Percentiles rank a stretch among this genome's conserved stretches.
Evolutionary conservation across 2,888 invertebrate genomes (phyloP).

Genomic region (Himalopsyche anomala): DNA sequence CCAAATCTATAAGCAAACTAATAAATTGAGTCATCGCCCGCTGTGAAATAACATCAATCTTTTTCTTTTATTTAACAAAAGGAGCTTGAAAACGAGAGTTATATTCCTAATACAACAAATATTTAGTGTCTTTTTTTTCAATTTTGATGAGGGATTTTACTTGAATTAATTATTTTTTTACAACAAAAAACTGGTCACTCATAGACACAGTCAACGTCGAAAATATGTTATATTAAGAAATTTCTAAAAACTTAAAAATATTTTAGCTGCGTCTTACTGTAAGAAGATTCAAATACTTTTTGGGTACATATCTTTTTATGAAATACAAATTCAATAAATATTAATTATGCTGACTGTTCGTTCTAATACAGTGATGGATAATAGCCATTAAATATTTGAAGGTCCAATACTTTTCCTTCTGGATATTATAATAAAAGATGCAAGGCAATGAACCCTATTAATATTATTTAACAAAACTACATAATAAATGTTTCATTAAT

Average conservation of each 20-base stretch:
- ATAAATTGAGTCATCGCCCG: neutral
- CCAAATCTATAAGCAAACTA: neutral
- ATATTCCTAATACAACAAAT: neutral
- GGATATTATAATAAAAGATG: neutral
- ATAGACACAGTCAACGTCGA: too few relatives aligned
- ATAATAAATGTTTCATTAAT: neutral
- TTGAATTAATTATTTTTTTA: too few relatives aligned
- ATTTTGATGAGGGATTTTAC: too few relatives aligned
- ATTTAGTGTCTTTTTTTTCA: neutral
- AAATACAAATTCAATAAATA: too few relatives aligned
- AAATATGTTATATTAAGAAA: too few relatives aligned
- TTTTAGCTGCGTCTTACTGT: too few relatives aligned
- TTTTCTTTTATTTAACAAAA: neutral
- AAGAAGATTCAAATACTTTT: too few relatives aligned
- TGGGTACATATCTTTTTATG: too few relatives aligned
- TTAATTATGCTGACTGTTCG: too few relatives aligned
- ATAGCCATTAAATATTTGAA: neutral
- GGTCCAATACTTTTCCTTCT: neutral
- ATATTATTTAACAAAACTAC: neutral
- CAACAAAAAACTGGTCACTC: too few relatives aligned
- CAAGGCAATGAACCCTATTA: neutral
- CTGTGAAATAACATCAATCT: conserved; percentile 9
- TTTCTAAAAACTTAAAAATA: too few relatives aligned
- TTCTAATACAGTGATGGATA: neutral
- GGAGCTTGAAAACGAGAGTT: conserved; percentile 2